A percentile compares a stretch with the other conserved stretches of the same genome.
Evolutionary conservation across 2,113 vertebrate species (phyloP).

Genomic region (Rhodinocichla rosea): DNA sequence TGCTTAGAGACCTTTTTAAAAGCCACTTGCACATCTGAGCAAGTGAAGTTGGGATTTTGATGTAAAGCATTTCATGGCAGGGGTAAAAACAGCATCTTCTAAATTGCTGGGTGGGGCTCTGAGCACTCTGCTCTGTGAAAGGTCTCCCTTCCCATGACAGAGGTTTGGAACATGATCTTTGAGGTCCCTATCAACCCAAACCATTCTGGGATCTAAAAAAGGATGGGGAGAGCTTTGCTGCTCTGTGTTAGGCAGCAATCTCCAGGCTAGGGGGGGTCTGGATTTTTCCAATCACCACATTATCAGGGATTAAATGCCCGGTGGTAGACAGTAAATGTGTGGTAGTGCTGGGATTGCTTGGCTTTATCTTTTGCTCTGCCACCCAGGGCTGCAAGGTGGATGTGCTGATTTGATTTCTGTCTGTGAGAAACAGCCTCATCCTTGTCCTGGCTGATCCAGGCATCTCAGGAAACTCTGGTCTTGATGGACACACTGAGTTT

Average conservation of each 20-base stretch:
- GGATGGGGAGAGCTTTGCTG: background rate
- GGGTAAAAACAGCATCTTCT: background rate
- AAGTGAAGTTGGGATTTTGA: background rate
- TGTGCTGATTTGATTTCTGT: background rate
- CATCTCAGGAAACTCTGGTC: background rate
- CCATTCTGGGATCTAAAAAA: background rate
- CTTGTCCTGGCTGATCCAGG: background rate
- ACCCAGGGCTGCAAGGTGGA: background rate
- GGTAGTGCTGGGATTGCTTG: background rate
- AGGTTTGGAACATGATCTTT: background rate
- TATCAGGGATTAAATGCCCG: background rate
- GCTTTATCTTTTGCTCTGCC: background rate
- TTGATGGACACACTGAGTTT: background rate
- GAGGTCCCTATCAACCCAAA: background rate
- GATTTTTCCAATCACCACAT: background rate
- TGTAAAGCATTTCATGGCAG: background rate
- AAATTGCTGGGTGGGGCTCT: background rate
- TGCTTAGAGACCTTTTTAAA: background rate
- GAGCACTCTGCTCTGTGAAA: background rate
- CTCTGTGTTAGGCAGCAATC: background rate
- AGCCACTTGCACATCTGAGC: background rate
- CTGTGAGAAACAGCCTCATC: background rate
- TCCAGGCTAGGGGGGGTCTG: background rate
- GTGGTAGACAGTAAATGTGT: background rate
- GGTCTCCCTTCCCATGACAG: background rate